phyloP scores from a whole-genome alignment of 2,113 vertebrate species.

The Corynorhinus townsendii region DNA sequence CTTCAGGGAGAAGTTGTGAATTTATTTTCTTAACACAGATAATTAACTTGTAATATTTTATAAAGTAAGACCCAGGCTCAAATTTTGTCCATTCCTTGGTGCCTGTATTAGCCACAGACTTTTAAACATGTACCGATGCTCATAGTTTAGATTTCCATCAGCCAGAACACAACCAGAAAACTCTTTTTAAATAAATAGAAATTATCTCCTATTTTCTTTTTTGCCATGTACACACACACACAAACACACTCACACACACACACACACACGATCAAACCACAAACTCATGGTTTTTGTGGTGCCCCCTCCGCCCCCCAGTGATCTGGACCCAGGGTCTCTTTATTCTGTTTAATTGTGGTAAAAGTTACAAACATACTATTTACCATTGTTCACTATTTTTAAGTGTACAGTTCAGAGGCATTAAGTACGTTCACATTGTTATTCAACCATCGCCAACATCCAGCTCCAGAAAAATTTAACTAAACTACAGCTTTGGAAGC shows the following conservation, averaged over 20 bases:
- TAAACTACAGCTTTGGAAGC: background rate
- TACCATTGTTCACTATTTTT: background rate
- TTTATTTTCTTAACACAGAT: background rate
- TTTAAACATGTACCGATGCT: background rate
- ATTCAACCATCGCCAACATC: background rate
- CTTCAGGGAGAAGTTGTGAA: slow-evolving; percentile 56
- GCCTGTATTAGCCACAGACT: background rate
- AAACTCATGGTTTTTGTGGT: background rate
- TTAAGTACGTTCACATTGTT: background rate
- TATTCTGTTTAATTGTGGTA: background rate
- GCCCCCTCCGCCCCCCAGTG: background rate
- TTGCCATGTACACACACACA: background rate
- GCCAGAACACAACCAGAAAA: background rate
- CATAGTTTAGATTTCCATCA: background rate
- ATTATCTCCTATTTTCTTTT: background rate
- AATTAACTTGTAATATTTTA: background rate
- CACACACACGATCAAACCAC: background rate
- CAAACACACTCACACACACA: too few relatives aligned
- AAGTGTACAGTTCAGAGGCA: background rate
- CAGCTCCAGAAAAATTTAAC: background rate
- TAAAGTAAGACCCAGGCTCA: background rate
- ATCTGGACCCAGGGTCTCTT: background rate
- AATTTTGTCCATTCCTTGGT: background rate
- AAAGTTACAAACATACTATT: background rate
- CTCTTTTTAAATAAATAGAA: background rate